Percentiles rank a stretch among this genome's conserved stretches.
Conservation (phyloP, 2,797 vertebrate species). For the Pangasius djambal region DNA sequence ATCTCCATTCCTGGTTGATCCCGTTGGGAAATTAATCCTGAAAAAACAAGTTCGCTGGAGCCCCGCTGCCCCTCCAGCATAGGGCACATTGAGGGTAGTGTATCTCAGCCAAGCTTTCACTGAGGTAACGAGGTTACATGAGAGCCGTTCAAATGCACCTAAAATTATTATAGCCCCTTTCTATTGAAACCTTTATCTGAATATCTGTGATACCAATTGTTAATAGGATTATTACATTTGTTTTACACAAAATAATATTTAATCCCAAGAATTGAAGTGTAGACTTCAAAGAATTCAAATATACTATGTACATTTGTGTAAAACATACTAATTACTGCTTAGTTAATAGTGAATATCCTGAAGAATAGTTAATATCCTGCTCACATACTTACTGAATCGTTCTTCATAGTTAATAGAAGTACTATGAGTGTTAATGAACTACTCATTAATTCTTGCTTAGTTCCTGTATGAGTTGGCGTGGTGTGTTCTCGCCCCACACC, state of each 20-base stretch:
- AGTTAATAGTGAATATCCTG: neutral
- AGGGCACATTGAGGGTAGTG: conserved; percentile 8
- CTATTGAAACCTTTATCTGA: neutral
- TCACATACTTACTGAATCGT: neutral
- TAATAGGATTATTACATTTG: neutral
- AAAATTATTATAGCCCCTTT: neutral
- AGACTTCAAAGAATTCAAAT: neutral
- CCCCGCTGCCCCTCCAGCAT: conserved; percentile 15
- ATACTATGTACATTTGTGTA: neutral
- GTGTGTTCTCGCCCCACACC: neutral
- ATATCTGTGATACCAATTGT: neutral
- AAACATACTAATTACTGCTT: neutral
- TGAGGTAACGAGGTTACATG: neutral
- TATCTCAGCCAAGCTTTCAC: neutral
- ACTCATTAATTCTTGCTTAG: neutral
- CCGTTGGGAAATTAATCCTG: conserved; percentile 59
- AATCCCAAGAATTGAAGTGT: neutral
- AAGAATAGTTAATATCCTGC: neutral
- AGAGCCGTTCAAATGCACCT: neutral
- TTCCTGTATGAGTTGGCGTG: neutral
- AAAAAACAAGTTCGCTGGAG: conserved; percentile 29
- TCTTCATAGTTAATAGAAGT: neutral
- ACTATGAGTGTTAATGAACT: neutral
- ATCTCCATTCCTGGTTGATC: conserved; percentile 59
- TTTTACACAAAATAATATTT: neutral